Evolutionary conservation across 2,113 vertebrate genomes (phyloP), one percentile per base, ranked within the genome.

Genomic region (Telmatochromis brichardi): DNA sequence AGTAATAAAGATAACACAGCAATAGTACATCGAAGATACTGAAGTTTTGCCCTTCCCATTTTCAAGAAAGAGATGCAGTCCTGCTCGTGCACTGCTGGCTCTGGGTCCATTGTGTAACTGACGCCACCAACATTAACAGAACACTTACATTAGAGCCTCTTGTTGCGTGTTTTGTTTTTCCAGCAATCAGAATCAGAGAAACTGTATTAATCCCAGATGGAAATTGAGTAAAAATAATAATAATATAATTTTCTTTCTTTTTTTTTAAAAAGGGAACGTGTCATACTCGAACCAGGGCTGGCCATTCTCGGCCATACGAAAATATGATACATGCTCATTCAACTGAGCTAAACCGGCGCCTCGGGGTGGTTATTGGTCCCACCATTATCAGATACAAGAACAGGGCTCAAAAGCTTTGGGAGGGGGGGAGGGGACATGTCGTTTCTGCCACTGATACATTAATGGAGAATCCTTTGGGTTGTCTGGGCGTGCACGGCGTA

Each of bases 401-500:
- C 0, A 11, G 15, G 33, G 1, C 60, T n/a, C 19, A 4, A 37
- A 37, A 65, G 33, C 19, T 37, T 65, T 37, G 11, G 33, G 14
- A 2, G 23, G 57, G 7, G 5, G 7, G 31, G 5, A 1, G 1
- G 6, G 42, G 6, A 3, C 10, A 37, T 65, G 60, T 63, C 0
- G 2, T 37, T 21, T 65, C 31, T 65, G 63, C 8, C 33, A 65
- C 31, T 8, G 19, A 37, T n/a, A 0, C 14, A 58, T 17, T 2
- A 58, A 58, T 31, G 1, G 57, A 21, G 17, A 37, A 2, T 37
- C 10, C 6, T 65, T 65, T 65, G 6, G 60, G 60, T 65, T 65
- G 9, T n/a, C 9, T 65, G 60, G 17, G 17, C 19, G 4, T 65
- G 60, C 33, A 37, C 1, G 6, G 0, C 0, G 0, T n/a, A 12